These are phyloP conservation scores for Hylomyscus alleni DNA, from an alignment of 2,797 vertebrate genomes.

Conservation along the genomic window DNA sequence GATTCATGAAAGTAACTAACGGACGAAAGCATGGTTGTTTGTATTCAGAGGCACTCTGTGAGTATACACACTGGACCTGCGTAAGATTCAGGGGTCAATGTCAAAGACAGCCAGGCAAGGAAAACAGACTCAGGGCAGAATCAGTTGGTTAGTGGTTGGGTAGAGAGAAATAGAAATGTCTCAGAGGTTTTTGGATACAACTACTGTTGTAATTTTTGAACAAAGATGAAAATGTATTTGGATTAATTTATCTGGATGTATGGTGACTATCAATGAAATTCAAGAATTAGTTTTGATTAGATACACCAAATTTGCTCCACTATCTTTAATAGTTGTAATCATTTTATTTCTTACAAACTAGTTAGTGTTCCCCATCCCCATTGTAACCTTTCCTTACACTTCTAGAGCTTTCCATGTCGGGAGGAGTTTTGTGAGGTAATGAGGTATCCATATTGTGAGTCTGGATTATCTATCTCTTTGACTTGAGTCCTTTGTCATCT, in stretches of 20 bases:
- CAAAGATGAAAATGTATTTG: slow-evolving; percentile 11
- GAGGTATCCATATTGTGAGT: neutral
- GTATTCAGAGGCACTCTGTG: slow-evolving; percentile 15
- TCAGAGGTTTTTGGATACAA: slow-evolving; percentile 2
- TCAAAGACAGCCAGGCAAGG: neutral
- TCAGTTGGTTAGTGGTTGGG: neutral
- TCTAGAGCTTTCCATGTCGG: neutral
- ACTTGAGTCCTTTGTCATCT: neutral
- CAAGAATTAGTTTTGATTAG: neutral
- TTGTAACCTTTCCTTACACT: neutral
- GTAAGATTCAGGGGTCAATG: neutral
- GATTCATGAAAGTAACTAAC: slow-evolving; percentile 2
- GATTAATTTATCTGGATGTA: slow-evolving; percentile 31
- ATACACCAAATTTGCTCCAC: neutral
- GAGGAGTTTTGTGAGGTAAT: neutral
- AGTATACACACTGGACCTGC: neutral
- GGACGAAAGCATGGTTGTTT: slow-evolving; percentile 33
- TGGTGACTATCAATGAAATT: neutral
- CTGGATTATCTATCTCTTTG: neutral
- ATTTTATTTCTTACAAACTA: slow-evolving; percentile 5
- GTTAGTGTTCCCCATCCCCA: neutral
- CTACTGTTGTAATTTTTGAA: slow-evolving; percentile 14
- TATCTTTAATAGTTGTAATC: slow-evolving; percentile 21
- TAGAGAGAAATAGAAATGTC: neutral
- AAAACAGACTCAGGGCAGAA: neutral